Base-by-base conservation (phyloP, 2,797 vertebrate genomes). In the Leptoclinus maculatus region DNA sequence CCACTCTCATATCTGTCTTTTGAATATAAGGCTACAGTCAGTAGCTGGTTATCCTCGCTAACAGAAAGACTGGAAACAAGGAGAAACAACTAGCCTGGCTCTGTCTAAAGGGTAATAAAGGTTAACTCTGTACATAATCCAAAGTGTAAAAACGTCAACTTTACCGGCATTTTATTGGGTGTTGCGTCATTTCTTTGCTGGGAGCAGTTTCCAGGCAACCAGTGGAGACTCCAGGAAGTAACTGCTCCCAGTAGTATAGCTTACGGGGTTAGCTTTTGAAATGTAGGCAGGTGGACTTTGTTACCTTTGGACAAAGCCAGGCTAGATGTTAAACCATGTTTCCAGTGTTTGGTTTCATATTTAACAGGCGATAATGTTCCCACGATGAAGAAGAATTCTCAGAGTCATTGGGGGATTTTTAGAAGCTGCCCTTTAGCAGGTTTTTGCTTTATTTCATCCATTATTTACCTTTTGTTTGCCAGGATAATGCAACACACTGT, bases 361-460 rank as follows among this genome's bases (percentile, higher is more conserved):
- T 43, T 34, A 57, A 27, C 39, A 69, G 34, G 45, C 10, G 8
- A 67, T 45, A 36, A 45, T 21, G 21, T 51, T 70, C 21, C 16
- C 3, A 19, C 23, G 2, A 32, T 43, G 59, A 66, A 70, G 53
- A 41, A 67, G 1, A 17, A n/a, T 49, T n/a, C 11, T 2, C 23
- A 3, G 12, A 58, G 25, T 49, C 19, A 47, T 10, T 62, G 6
- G 4, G 29, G 4, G 29, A 27, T 29, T 41, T 25, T 59, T 5
- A 78, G 23, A 51, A 39, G 13, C 36, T 58, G 19, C 32, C 19
- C 19, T 59, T 17, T 49, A 39, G n/a, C 10, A 70, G 5, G 7
- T 65, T 21, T 66, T 66, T 29, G 4, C 41, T 49, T 79, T 23
- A 58, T 78, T 71, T 66, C 14, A 69, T 72, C 19, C 21, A 49